phyloP scores from a whole-genome alignment of 2,888 invertebrate species.

The Sepiola atlantica region DNA sequence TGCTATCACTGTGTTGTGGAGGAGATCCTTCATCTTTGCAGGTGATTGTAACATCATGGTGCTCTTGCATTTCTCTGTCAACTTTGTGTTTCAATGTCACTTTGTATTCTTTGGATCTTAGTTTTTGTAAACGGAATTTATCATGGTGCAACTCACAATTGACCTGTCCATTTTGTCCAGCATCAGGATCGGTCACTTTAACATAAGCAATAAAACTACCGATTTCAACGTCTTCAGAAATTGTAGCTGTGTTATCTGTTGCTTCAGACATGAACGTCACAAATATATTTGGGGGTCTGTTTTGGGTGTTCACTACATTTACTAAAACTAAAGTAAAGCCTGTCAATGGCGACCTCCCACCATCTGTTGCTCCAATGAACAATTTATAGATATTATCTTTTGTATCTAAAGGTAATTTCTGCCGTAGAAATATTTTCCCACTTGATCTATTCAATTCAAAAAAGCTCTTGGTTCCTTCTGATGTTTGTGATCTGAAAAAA shows the following conservation, averaged over 20 bases:
- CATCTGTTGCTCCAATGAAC: background rate
- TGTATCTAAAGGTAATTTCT: background rate
- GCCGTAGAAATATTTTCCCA: background rate
- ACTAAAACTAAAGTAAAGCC: background rate
- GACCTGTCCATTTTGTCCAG: background rate
- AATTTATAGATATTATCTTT: background rate
- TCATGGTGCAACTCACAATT: background rate
- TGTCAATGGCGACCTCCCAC: background rate
- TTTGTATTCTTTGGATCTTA: slow-evolving; percentile 1
- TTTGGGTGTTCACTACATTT: background rate
- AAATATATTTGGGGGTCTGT: background rate
- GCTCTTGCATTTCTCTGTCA: slow-evolving; percentile 1
- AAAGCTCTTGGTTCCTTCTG: background rate
- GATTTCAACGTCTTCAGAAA: background rate
- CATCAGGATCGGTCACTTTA: background rate
- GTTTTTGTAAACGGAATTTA: background rate
- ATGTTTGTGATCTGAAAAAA: background rate
- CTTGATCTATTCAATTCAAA: background rate
- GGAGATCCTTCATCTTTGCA: slow-evolving; percentile 32
- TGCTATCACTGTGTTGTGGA: slow-evolving; percentile 9
- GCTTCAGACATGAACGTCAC: background rate
- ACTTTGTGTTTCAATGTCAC: slow-evolving; percentile 22
- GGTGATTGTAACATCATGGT: slow-evolving; percentile 9
- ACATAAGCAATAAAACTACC: background rate
- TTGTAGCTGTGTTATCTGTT: background rate